phyloP scores from a whole-genome alignment of 2,888 invertebrate species.

The Melanostoma mellinum region DNA sequence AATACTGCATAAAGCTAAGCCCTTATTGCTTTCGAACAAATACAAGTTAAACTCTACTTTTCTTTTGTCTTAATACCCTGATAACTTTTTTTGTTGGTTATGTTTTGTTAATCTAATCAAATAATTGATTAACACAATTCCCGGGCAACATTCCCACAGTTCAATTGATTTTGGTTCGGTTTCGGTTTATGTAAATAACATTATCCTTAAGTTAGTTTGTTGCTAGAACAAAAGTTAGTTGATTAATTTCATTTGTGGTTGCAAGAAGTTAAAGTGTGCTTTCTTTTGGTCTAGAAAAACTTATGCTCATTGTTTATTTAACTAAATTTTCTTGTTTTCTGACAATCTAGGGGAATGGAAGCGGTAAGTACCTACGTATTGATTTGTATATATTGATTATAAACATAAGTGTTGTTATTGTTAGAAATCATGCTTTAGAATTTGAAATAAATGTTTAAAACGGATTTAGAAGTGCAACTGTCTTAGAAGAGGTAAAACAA shows the following conservation, averaged over 20 bases:
- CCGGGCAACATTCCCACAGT: background rate
- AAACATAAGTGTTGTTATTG: too few species aligned
- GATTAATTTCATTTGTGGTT: slow-evolving; percentile 9
- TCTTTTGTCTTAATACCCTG: background rate
- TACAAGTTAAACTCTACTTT: background rate
- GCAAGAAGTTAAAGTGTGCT: slow-evolving; percentile 6
- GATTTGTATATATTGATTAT: too few species aligned
- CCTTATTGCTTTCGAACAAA: slow-evolving; percentile 30
- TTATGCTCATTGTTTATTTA: background rate
- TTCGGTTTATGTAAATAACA: slow-evolving; percentile 53
- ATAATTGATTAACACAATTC: background rate
- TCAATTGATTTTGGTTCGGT: slow-evolving; percentile 59
- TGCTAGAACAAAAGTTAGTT: slow-evolving; percentile 22
- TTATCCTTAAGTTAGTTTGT: slow-evolving; percentile 15
- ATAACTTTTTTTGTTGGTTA: background rate
- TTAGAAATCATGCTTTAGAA: too few species aligned
- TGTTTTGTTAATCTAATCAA: background rate
- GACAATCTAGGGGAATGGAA: too few species aligned
- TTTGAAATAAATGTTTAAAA: too few species aligned
- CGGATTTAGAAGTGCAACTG: too few species aligned
- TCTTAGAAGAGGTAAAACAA: too few species aligned
- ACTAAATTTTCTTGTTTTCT: background rate
- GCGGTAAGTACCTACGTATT: too few species aligned
- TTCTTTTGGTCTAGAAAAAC: slow-evolving; percentile 21
- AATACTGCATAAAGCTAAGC: slow-evolving; percentile 47